Base-by-base conservation (phyloP, 1,140 invertebrate genomes). In the Lepidurus arcticus region DNA sequence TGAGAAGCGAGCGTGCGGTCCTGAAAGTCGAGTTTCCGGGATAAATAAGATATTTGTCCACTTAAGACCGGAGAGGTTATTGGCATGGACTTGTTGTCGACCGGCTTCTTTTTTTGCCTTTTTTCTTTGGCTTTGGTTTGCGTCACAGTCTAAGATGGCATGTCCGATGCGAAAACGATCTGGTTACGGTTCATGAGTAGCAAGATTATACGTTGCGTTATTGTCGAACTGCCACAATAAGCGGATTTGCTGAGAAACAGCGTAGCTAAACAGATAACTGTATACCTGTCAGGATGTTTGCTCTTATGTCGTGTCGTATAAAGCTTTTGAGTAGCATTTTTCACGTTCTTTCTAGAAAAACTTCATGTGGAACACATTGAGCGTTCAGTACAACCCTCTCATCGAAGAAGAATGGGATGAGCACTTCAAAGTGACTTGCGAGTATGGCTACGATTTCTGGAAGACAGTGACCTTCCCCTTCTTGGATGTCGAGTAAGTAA, bases 371-470 rank as follows among this genome's bases (percentile, higher is more conserved):
- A 97, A 97, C 84, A 97, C 94, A 1, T 91, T 96, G 53, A 96
- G 94, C 1, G 94, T 96, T 34, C 95, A 97, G 82, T 97, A 97
- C 85, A 97, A 96, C 86, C 90, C 94, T 0, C 84, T 96, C 75
- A 97, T 97, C 79, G 94, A 97, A 84, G 94, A 96, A 84, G 94
- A 97, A 84, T 94, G 93, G 86, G 94, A 97, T 85, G 94, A 97
- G 82, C 94, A 97, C 83, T 97, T 96, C 84, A 94, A 95, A 85
- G 94, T 97, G n/a, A 96, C 94, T 7, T 97, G 95, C 85, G 94
- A 97, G 85, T 97, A 97, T 83, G 95, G 94, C 73, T 96, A 96
- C 84, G 94, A 97, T 84, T 96, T 96, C 85, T 96, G 94, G 94
- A 96, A 96, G 86, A 97, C 94, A 0, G 94, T 97, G 42, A 96